Evolutionary conservation across 2,888 invertebrate genomes (phyloP).

Genomic region (Polia nebulosa): DNA sequence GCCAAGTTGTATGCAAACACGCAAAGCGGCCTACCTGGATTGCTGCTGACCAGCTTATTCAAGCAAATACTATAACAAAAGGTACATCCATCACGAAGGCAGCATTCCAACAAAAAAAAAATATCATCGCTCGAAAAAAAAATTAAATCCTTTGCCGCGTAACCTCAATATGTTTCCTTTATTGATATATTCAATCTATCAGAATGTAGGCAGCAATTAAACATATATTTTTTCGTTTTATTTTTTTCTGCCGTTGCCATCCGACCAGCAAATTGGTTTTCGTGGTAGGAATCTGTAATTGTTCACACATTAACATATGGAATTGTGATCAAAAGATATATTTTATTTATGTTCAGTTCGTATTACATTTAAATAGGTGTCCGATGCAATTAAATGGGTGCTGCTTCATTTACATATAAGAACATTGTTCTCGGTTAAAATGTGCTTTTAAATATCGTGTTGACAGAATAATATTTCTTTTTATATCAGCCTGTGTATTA

Average conservation of each 20-base stretch:
- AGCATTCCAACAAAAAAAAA: not conserved
- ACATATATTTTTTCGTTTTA: constrained; percentile 50
- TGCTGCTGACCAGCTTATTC: not conserved
- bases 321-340: constrained; percentile 49
- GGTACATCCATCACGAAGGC: not conserved
- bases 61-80: not conserved
- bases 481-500: not conserved
- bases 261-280: constrained; percentile 64
- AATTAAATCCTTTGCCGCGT: constrained; percentile 23
- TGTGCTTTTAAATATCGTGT: not conserved
- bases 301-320: constrained; percentile 59
- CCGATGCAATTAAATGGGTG: constrained; percentile 24
- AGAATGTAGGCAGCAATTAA: constrained; percentile 64
- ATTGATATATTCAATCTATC: constrained; percentile 66
- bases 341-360: constrained; percentile 38
- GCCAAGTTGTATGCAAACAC: too few relatives aligned
- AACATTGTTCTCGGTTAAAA: not conserved
- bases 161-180: constrained; percentile 55
- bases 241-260: constrained; percentile 27
- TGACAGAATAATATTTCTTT: not conserved
- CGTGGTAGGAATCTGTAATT: constrained; percentile 65
- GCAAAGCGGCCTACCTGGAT: too few relatives aligned
- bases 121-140: not conserved
- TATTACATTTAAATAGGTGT: constrained; percentile 27
- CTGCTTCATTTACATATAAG: constrained; percentile 25